Percentiles rank a stretch among this genome's conserved stretches.
Evolutionary conservation across 2,113 vertebrate genomes (phyloP).

Genomic region (Mus pahari): DNA sequence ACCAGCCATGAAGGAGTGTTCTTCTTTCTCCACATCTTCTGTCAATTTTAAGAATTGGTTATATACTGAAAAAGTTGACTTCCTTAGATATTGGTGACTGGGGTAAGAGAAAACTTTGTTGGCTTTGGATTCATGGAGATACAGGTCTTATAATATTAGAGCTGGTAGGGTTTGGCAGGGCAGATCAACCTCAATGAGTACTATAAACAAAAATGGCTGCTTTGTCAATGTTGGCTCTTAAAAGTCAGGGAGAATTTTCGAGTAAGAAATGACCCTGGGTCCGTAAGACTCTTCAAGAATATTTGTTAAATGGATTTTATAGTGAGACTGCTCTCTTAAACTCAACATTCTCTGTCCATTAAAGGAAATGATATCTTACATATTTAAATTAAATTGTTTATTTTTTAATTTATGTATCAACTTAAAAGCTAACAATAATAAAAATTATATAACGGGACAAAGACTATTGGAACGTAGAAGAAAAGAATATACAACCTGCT

Average conservation of each 20-base stretch:
- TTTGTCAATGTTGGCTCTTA: background rate
- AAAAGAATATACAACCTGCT: background rate
- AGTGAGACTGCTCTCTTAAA: constrained; percentile 5
- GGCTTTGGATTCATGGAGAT: background rate
- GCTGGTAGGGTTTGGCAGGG: background rate
- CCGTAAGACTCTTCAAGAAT: background rate
- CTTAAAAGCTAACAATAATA: background rate
- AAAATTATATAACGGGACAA: background rate
- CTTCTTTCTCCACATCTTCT: too few species aligned
- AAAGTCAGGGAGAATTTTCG: background rate
- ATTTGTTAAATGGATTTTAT: constrained; percentile 19
- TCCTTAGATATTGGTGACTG: constrained; percentile 19
- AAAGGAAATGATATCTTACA: background rate
- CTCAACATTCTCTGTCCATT: background rate
- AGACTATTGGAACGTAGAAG: background rate
- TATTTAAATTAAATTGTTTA: background rate
- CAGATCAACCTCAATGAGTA: background rate
- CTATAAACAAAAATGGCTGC: background rate
- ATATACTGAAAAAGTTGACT: background rate
- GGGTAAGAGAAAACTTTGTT: constrained; percentile 5
- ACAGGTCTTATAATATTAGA: background rate
- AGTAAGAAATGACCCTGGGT: background rate
- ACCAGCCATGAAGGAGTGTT: too few species aligned
- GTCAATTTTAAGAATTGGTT: background rate
- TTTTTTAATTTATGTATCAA: background rate